Conservation (phyloP, 2,888 invertebrate species). For the Drosophila phalerata region DNA sequence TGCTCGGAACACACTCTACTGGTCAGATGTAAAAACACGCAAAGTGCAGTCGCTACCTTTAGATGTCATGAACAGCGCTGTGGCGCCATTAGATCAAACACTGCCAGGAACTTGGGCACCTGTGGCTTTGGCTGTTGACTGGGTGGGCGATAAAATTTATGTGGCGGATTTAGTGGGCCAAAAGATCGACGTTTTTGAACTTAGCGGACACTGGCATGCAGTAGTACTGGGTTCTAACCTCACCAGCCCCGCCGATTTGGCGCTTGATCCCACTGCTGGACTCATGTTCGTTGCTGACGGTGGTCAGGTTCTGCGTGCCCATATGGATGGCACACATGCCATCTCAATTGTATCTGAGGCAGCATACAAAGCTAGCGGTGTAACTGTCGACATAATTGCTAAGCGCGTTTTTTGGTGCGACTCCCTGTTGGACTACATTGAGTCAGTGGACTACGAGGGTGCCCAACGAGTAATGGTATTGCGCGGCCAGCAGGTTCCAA, state of each 20-base stretch:
- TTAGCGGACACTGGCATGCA: constrained; percentile 94
- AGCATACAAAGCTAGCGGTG: constrained; percentile 96
- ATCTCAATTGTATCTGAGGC: constrained; percentile 95
- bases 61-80: constrained; percentile 85
- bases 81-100: constrained; percentile 88
- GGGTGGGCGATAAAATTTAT: constrained; percentile 98
- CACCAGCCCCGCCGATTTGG: constrained; percentile 95
- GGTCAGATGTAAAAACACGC: constrained; percentile 95
- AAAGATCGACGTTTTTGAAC: constrained; percentile 97
- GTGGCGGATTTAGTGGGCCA: constrained; percentile 97
- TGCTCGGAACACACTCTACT: constrained; percentile 91
- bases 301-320: constrained; percentile 93
- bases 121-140: constrained; percentile 96
- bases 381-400: constrained; percentile 95
- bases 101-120: constrained; percentile 95
- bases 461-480: constrained; percentile 92
- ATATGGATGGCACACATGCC: constrained; percentile 97
- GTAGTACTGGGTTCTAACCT: constrained; percentile 96
- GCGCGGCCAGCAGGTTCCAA: constrained; percentile 93
- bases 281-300: constrained; percentile 95
- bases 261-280: constrained; percentile 96
- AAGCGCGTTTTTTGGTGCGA: constrained; percentile 98
- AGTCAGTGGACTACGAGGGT: constrained; percentile 97
- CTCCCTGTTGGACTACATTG: constrained; percentile 96
- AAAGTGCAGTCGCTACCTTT: constrained; percentile 88